A percentile compares a stretch with the other conserved stretches of the same genome.
Evolutionary conservation across 2,797 vertebrate species (phyloP).

Genomic region (Epinephelus coioides): DNA sequence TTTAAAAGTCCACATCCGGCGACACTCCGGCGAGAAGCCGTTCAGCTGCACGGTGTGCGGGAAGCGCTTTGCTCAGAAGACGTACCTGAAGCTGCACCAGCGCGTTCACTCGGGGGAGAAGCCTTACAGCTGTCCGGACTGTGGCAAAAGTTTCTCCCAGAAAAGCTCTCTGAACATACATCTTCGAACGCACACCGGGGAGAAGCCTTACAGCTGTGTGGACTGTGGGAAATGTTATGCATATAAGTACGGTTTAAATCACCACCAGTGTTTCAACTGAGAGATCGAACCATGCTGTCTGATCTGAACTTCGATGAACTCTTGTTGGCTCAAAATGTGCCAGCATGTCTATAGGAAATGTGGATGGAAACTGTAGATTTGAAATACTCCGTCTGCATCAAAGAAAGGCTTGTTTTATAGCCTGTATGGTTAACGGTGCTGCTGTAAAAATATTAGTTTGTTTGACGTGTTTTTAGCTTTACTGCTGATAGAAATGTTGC

Average conservation of each 20-base stretch:
- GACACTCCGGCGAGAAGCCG: constrained; percentile 87
- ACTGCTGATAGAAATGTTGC: constrained; percentile 4
- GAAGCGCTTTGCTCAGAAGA: constrained; percentile 87
- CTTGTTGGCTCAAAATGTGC: constrained; percentile 24
- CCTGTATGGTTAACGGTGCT: constrained; percentile 9
- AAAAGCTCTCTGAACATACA: constrained; percentile 89
- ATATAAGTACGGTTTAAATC: constrained; percentile 87
- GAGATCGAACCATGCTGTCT: constrained; percentile 2
- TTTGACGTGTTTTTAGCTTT: constrained; percentile 38
- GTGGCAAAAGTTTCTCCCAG: constrained; percentile 88
- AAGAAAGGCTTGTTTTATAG: constrained; percentile 8
- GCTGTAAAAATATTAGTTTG: constrained; percentile 5
- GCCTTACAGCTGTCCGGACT: constrained; percentile 86
- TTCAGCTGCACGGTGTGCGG: constrained; percentile 86
- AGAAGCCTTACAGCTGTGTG: constrained; percentile 88
- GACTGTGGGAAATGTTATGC: constrained; percentile 88
- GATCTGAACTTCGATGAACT: constrained; percentile 6
- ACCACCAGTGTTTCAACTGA: constrained; percentile 85
- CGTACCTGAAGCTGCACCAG: constrained; percentile 86
- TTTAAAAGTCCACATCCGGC: constrained; percentile 86
- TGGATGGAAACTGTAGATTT: constrained; percentile 32
- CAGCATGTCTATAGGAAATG: constrained; percentile 36
- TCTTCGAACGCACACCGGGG: constrained; percentile 86
- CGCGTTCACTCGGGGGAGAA: constrained; percentile 88
- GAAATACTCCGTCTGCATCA: background rate